Percentiles rank a stretch among this genome's conserved stretches.
Conservation (phyloP, 2,888 invertebrate species). For the Epinotia demarniana region DNA sequence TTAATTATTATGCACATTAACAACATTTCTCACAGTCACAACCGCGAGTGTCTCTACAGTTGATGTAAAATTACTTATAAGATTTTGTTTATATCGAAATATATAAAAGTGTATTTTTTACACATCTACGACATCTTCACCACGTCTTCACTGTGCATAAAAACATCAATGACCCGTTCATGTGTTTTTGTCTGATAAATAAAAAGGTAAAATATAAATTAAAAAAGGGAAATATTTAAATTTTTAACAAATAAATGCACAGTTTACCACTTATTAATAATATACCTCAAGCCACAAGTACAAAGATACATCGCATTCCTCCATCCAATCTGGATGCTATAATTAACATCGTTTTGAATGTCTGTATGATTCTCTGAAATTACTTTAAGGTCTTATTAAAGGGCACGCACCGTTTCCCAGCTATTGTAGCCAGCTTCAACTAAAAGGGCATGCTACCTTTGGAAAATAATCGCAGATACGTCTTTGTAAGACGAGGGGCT, state of each 20-base stretch:
- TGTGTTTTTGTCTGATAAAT: too few species aligned
- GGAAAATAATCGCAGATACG: slow-evolving; percentile 1
- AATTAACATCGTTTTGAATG: slow-evolving; percentile 32
- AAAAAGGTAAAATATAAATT: too few species aligned
- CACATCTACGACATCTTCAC: too few species aligned
- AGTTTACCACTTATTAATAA: not conserved
- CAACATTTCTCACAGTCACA: too few species aligned
- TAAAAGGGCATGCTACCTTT: not conserved
- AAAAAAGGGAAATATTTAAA: not conserved
- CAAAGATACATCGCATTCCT: slow-evolving; percentile 15
- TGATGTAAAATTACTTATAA: too few species aligned
- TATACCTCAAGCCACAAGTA: slow-evolving; percentile 6
- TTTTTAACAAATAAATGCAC: not conserved
- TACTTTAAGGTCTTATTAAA: slow-evolving; percentile 73
- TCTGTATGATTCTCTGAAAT: slow-evolving; percentile 52
- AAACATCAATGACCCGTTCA: too few species aligned
- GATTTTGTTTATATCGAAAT: too few species aligned
- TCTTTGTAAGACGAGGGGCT: slow-evolving; percentile 36
- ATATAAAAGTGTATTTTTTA: too few species aligned
- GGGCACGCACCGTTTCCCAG: slow-evolving; percentile 59
- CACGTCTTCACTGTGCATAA: too few species aligned
- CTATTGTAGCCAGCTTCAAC: slow-evolving; percentile 55
- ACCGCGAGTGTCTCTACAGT: too few species aligned
- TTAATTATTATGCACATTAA: too few species aligned
- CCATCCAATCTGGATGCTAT: slow-evolving; percentile 22